Base-by-base conservation (phyloP, 2,797 vertebrate genomes). In the Manis pentadactyla region DNA sequence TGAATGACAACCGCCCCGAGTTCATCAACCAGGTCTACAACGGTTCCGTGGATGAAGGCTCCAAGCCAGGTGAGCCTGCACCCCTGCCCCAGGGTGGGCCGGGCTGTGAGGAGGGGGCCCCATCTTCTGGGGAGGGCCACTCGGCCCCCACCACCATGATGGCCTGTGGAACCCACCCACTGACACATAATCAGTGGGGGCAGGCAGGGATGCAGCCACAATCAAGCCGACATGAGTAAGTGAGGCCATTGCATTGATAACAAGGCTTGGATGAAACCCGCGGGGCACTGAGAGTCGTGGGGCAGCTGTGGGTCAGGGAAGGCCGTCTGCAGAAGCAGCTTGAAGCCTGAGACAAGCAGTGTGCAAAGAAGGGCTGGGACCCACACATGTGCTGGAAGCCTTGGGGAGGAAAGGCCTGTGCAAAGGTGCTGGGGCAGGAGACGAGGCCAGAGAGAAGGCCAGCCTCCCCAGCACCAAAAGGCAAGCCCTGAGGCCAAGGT, bases 1-100 rank as follows among this genome's bases (percentile, higher is more conserved):
- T 99, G 99, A 99, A 99, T 0, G 99, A 99, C 99, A 99, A 99
- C 98, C 98, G 99, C 7, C 99, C 99, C 0, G 99, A 99, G 97
- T 99, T 99, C 97, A 98, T 99, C 97, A 99, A 99, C 98, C 99
- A 99, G 98, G 99, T 99, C 90, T 99, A 99, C 98, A 99, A 99
- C 2, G 99, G 99, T 93, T 99, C 99, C 1, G 99, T 99, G 98
- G 99, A 99, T 34, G 99, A 99, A 98, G 99, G 99, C 95, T 99
- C 99, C 49, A 99, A 99, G 98, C 99, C 99, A 99, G 99, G 99
- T 99, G 75, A 97, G 97, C 59, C 37, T 1, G 1, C 1, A 4
- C 23, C 8, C 1, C 27, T 2, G 59, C 37, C 9, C 0, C 0
- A 0, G 31, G 4, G 6, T 14, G 10, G 74, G 42, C 21, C 5